phyloP scores from a whole-genome alignment of 2,113 vertebrate species.

The Bujurquina vittata region DNA sequence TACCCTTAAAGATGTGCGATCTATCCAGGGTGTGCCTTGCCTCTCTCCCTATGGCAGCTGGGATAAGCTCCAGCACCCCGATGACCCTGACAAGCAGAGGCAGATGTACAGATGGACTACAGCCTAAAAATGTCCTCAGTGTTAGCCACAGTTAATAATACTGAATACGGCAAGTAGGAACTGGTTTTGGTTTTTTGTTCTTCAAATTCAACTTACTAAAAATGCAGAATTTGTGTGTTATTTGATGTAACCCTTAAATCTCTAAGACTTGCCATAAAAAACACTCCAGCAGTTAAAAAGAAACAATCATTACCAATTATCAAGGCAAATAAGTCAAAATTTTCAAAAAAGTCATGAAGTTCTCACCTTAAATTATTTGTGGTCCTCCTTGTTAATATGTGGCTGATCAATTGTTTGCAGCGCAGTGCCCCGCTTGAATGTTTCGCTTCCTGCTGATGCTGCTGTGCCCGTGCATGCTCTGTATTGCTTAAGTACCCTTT shows the following conservation, averaged over 20 bases:
- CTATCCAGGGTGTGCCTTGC: too few species aligned
- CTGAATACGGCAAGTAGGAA: not conserved
- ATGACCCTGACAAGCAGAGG: too few species aligned
- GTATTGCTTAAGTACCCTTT: constrained; percentile 8
- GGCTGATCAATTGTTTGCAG: not conserved
- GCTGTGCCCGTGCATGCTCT: not conserved
- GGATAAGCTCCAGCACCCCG: too few species aligned
- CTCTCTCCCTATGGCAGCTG: too few species aligned
- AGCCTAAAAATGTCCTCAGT: not conserved
- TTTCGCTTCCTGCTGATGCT: constrained; percentile 14
- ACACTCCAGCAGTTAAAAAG: not conserved
- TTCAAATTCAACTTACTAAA: not conserved
- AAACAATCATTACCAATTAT: not conserved
- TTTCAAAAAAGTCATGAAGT: not conserved
- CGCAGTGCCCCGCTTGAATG: not conserved
- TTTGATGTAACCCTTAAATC: not conserved
- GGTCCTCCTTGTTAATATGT: not conserved
- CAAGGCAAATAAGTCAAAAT: not conserved
- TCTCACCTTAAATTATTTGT: constrained; percentile 43
- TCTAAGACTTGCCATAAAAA: not conserved
- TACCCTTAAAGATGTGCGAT: not conserved
- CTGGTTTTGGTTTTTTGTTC: not conserved
- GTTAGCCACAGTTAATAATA: not conserved
- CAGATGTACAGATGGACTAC: too few species aligned
- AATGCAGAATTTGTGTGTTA: too few species aligned